Conservation (phyloP, 2,113 vertebrate species). For the Eupsittula cactorum region DNA sequence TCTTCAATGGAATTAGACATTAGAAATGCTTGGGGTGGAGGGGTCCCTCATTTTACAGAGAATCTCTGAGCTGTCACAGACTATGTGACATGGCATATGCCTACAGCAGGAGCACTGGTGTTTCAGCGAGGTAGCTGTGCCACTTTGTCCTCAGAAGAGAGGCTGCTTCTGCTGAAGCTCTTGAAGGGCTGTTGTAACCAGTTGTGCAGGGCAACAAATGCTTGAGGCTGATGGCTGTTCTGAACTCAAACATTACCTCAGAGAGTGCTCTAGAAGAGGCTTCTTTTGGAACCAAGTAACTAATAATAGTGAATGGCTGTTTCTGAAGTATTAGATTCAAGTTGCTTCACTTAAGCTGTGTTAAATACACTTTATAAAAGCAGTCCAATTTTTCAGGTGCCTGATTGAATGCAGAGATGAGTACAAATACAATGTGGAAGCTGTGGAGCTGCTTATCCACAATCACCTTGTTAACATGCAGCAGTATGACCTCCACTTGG, state of each 20-base stretch:
- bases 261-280: neutral
- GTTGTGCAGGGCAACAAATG: neutral
- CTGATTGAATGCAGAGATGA: constrained; percentile 97
- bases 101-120: neutral
- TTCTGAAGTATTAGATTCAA: neutral
- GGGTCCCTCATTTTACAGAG: neutral
- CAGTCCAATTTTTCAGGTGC: constrained; percentile 80
- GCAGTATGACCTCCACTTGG: constrained; percentile 96
- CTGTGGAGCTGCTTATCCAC: constrained; percentile 94
- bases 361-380: neutral
- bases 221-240: neutral
- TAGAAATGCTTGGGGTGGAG: neutral
- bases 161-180: neutral
- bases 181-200: neutral
- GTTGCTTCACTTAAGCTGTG: neutral
- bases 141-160: neutral
- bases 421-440: constrained; percentile 98
- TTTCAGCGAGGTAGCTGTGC: neutral
- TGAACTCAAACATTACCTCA: neutral
- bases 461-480: constrained; percentile 99
- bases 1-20: neutral
- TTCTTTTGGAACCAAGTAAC: neutral
- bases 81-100: neutral
- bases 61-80: neutral
- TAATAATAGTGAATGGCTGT: neutral